These are phyloP conservation scores for Eulimnadia texana DNA, from an alignment of 1,140 invertebrate species.

Conservation along the genomic window DNA sequence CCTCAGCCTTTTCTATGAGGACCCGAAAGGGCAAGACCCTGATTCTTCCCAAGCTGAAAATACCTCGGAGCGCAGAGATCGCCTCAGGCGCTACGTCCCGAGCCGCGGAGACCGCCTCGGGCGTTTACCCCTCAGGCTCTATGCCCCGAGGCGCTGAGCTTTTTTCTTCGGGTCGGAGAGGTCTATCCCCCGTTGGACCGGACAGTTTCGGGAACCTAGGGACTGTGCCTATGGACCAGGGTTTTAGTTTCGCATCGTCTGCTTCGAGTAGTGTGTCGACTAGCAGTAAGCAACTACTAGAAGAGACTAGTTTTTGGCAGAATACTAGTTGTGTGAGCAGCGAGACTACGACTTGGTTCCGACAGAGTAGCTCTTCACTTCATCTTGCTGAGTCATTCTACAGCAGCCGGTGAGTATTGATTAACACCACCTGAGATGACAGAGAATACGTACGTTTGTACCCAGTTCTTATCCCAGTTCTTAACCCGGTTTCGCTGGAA, in stretches of 20 bases:
- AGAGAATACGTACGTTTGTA: too few species aligned
- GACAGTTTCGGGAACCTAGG: too few species aligned
- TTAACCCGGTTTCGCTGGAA: too few species aligned
- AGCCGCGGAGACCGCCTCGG: background rate
- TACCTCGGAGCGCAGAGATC: slow-evolving; percentile 44
- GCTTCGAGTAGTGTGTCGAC: background rate
- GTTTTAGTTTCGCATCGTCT: background rate
- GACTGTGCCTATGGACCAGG: too few species aligned
- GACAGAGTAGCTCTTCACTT: background rate
- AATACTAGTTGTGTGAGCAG: background rate
- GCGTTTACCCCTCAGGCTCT: too few species aligned
- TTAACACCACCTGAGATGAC: background rate
- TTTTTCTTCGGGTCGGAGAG: too few species aligned
- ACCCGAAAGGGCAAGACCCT: slow-evolving; percentile 51
- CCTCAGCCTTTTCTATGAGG: slow-evolving; percentile 31
- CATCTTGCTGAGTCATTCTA: background rate
- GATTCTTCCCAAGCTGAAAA: slow-evolving; percentile 54
- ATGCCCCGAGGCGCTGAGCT: too few species aligned
- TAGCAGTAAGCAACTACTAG: background rate
- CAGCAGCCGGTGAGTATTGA: background rate
- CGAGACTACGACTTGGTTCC: background rate
- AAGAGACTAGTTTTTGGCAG: background rate
- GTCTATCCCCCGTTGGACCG: too few species aligned
- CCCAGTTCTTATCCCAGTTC: too few species aligned
- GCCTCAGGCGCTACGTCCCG: too few species aligned